Evolutionary conservation across 1,140 invertebrate species (phyloP).

Genomic region (Euschistus heros): DNA sequence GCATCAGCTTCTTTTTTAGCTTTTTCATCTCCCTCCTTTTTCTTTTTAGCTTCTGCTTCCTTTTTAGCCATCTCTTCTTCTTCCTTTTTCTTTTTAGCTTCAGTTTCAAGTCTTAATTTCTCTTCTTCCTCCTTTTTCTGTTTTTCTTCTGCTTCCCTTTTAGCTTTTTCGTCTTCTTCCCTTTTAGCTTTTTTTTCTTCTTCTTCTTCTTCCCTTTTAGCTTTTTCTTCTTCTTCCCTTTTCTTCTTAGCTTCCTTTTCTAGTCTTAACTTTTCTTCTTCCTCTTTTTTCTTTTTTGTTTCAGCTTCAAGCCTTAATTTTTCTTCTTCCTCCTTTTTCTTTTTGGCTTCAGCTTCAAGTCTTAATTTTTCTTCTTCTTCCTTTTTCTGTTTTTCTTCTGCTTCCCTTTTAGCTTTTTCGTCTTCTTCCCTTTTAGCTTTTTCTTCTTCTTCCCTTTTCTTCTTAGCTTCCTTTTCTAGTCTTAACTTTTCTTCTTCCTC

Average conservation of each 20-base stretch:
- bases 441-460: slow-evolving; percentile 19
- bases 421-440: no score
- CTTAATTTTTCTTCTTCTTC: not conserved
- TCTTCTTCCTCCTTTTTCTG: slow-evolving; percentile 8
- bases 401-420: slow-evolving; percentile 24
- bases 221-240: slow-evolving; percentile 2
- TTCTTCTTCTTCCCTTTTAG: not conserved
- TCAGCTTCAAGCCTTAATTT: not conserved
- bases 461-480: slow-evolving; percentile 25
- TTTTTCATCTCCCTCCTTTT: slow-evolving; percentile 2
- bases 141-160: slow-evolving; percentile 14
- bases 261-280: not conserved
- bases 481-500: slow-evolving; percentile 26
- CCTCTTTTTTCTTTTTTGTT: not conserved
- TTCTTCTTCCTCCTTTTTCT: slow-evolving; percentile 8
- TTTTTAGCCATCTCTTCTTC: slow-evolving; percentile 20
- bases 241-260: not conserved
- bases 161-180: slow-evolving; percentile 22
- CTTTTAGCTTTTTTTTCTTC: not conserved
- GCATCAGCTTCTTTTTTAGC: slow-evolving; percentile 20
- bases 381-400: slow-evolving; percentile 14
- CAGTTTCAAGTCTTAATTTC: slow-evolving; percentile 22
- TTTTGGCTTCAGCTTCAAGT: not conserved
- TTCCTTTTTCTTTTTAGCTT: slow-evolving; percentile 13
- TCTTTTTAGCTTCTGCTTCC: slow-evolving; percentile 1